Evolutionary conservation across 2,888 invertebrate genomes (phyloP).

Genomic region (Acronicta aceris): DNA sequence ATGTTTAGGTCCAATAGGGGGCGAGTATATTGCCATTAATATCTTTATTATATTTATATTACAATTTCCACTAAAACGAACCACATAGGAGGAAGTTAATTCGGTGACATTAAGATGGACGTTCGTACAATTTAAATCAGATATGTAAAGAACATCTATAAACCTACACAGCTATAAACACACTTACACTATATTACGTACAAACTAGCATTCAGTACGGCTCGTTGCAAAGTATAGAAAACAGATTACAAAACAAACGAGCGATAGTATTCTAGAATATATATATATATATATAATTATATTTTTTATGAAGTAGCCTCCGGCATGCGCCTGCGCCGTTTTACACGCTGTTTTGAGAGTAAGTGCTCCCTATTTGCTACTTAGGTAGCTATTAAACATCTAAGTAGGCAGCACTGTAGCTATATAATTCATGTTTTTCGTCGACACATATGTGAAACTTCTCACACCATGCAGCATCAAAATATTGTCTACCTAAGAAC

Average conservation of each 20-base stretch:
- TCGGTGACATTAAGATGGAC: slow-evolving; percentile 55
- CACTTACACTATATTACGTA: slow-evolving; percentile 59
- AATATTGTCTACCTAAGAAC: slow-evolving; percentile 56
- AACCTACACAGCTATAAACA: slow-evolving; percentile 67
- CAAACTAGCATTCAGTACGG: slow-evolving; percentile 69
- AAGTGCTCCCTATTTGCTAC: not conserved
- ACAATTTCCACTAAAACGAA: slow-evolving; percentile 37
- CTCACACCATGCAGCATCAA: slow-evolving; percentile 36
- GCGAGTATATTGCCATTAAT: too few relatives aligned
- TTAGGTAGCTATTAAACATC: slow-evolving; percentile 6
- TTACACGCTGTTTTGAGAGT: not conserved
- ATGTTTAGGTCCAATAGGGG: too few relatives aligned
- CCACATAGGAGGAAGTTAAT: slow-evolving; percentile 34
- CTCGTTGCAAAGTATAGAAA: slow-evolving; percentile 65
- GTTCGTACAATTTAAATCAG: slow-evolving; percentile 50
- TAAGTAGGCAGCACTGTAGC: slow-evolving; percentile 28
- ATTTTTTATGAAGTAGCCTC: slow-evolving; percentile 36
- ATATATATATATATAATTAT: slow-evolving; percentile 51
- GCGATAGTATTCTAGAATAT: slow-evolving; percentile 62
- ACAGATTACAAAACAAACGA: slow-evolving; percentile 67
- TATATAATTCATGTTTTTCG: slow-evolving; percentile 18
- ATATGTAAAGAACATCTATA: slow-evolving; percentile 67
- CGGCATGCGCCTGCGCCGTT: slow-evolving; percentile 8
- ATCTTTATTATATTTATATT: too few relatives aligned
- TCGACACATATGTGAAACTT: slow-evolving; percentile 28